These are phyloP conservation scores for Etia nguti DNA, from an alignment of 2,113 vertebrate species.

Conservation along the genomic window DNA sequence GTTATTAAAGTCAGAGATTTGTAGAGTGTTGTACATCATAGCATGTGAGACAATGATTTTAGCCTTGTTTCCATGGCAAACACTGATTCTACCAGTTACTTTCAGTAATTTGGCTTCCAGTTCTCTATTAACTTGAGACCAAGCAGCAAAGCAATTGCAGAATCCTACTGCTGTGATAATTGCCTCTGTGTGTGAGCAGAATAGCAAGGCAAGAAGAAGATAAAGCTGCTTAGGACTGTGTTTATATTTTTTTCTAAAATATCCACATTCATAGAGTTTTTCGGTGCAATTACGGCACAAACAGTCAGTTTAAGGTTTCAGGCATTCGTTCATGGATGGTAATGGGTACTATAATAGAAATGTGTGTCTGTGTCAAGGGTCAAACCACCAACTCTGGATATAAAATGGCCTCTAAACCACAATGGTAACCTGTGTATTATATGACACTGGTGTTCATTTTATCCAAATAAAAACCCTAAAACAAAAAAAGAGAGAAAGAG, in stretches of 20 bases:
- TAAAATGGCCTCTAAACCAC: not conserved
- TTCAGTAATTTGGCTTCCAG: slow-evolving; percentile 4
- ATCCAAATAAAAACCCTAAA: not conserved
- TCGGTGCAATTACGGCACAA: not conserved
- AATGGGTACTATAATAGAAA: not conserved
- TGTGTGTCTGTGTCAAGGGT: slow-evolving; percentile 1
- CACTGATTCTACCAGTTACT: not conserved
- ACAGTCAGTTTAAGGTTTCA: not conserved
- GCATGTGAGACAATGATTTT: slow-evolving; percentile 11
- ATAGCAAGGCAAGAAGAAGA: not conserved
- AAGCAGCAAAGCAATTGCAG: not conserved
- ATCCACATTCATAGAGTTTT: not conserved
- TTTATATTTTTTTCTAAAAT: not conserved
- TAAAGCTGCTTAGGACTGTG: not conserved
- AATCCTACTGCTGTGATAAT: not conserved
- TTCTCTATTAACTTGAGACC: not conserved
- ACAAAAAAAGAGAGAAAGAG: not conserved
- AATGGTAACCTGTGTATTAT: not conserved
- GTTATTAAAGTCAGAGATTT: not conserved
- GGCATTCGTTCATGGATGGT: slow-evolving; percentile 3
- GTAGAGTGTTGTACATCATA: slow-evolving; percentile 6
- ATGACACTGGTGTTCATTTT: not conserved
- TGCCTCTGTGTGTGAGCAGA: not conserved
- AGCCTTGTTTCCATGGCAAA: slow-evolving; percentile 63
- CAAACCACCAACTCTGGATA: not conserved